These are phyloP conservation scores for Indri indri DNA, from an alignment of 2,113 vertebrate species.

Conservation along the genomic window DNA sequence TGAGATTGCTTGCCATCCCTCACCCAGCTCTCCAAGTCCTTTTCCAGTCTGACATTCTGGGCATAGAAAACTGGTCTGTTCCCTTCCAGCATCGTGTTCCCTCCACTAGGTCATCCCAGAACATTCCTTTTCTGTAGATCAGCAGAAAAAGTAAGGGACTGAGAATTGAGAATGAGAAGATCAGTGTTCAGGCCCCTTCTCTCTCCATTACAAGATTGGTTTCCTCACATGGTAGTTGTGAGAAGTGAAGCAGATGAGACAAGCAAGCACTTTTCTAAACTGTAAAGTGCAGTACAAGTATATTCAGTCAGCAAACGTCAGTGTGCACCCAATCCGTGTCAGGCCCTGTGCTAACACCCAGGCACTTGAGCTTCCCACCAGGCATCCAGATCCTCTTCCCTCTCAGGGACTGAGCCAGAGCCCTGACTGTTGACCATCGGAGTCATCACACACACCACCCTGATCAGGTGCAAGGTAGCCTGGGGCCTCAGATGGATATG, in stretches of 20 bases:
- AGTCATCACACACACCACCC: not conserved
- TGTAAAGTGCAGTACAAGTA: fast-evolving
- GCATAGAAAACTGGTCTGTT: not conserved
- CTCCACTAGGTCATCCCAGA: not conserved
- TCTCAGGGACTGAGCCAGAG: not conserved
- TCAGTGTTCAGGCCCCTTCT: not conserved
- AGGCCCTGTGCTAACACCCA: not conserved
- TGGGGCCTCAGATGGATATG: not conserved
- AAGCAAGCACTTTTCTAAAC: not conserved
- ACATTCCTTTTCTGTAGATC: not conserved
- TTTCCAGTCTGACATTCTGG: not conserved
- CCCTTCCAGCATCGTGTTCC: not conserved
- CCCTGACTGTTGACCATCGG: not conserved
- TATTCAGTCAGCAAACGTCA: not conserved
- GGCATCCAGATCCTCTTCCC: not conserved
- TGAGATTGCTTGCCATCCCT: not conserved
- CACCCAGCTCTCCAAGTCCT: not conserved
- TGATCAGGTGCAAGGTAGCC: not conserved
- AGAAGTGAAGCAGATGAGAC: not conserved
- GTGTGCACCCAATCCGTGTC: not conserved
- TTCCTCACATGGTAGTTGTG: not conserved
- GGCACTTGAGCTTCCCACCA: not conserved
- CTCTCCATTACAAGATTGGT: not conserved
- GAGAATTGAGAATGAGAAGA: not conserved
- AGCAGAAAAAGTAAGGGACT: not conserved